These are phyloP conservation scores for Chaenogobius annularis DNA, from an alignment of 2,113 vertebrate genomes.

Conservation along the genomic window DNA sequence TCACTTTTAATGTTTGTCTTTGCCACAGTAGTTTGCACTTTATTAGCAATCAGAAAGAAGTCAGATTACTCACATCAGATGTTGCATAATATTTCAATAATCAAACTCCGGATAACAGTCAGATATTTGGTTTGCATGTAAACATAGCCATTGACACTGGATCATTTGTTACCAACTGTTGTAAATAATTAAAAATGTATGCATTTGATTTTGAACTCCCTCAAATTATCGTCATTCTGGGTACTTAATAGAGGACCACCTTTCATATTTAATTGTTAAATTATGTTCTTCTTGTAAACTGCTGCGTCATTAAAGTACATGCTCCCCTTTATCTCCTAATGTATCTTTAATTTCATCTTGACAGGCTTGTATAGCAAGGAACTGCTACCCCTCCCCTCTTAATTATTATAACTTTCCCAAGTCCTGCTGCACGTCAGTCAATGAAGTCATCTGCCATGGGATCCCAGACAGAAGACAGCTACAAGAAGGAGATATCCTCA, in stretches of 20 bases:
- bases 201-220: background rate
- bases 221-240: background rate
- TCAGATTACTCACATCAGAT: too few relatives aligned
- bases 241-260: background rate
- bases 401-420: conserved; percentile 99
- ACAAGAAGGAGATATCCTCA: conserved; percentile 96
- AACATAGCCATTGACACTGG: background rate
- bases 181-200: background rate
- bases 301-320: background rate
- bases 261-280: conserved; percentile 7
- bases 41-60: too few relatives aligned
- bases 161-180: background rate
- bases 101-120: too few relatives aligned
- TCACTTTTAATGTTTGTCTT: too few relatives aligned
- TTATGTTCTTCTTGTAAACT: background rate
- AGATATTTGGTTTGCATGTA: too few relatives aligned
- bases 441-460: conserved; percentile 98
- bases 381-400: conserved; percentile 96
- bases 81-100: too few relatives aligned
- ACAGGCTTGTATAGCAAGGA: conserved; percentile 93
- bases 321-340: background rate
- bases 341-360: conserved; percentile 22
- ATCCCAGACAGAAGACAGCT: conserved; percentile 92
- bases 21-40: too few relatives aligned
- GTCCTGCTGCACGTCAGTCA: conserved; percentile 98